Conservation (phyloP, 2,113 vertebrate species). For the Spea bombifrons region DNA sequence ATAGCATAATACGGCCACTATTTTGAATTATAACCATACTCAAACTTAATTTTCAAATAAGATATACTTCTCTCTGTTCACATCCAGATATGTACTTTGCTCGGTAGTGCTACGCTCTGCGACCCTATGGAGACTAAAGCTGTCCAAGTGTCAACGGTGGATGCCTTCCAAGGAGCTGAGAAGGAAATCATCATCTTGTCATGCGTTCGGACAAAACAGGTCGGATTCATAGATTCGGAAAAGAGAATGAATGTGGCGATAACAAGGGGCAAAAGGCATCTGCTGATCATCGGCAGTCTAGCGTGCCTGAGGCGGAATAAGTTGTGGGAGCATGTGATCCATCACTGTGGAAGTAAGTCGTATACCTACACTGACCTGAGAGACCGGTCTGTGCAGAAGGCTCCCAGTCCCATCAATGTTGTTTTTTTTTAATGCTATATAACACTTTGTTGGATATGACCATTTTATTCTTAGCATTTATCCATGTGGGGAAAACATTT, state of each 20-base stretch:
- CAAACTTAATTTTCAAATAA: not conserved
- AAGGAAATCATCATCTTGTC: constrained; percentile 72
- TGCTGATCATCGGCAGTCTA: constrained; percentile 69
- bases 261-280: constrained; percentile 69
- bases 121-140: constrained; percentile 50
- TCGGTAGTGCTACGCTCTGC: constrained; percentile 14
- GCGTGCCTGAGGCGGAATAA: constrained; percentile 66
- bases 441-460: too few species aligned
- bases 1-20: too few species aligned
- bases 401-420: too few species aligned
- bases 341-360: constrained; percentile 70
- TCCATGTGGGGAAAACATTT: too few species aligned
- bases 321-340: constrained; percentile 69
- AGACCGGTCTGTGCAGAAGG: too few species aligned
- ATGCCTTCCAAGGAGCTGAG: constrained; percentile 76
- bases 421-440: too few species aligned
- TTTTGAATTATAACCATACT: too few species aligned
- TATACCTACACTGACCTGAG: not conserved
- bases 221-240: constrained; percentile 74
- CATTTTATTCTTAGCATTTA: too few species aligned
- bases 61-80: not conserved
- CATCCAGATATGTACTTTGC: constrained; percentile 59
- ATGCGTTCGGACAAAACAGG: constrained; percentile 68
- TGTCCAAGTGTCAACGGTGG: constrained; percentile 74
- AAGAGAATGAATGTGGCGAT: constrained; percentile 70